Evolutionary conservation across 2,888 invertebrate species (phyloP).

Genomic region (Drosophila robusta): DNA sequence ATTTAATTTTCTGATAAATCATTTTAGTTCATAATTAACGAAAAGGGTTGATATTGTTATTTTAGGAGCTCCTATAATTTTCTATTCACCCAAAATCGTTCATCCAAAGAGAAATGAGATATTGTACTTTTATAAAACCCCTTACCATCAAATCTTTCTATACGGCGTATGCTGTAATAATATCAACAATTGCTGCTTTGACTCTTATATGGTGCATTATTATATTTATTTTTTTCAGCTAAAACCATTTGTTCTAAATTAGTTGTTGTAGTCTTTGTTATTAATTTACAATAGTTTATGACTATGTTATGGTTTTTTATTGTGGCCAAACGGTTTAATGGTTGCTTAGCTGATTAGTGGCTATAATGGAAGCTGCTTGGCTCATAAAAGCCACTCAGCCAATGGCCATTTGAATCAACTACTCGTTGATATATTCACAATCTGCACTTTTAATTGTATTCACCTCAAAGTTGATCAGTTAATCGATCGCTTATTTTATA

Average conservation of each 20-base stretch:
- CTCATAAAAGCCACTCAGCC: conserved; percentile 21
- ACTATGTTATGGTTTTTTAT: conserved; percentile 19
- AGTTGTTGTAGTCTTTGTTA: conserved; percentile 8
- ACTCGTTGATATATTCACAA: background rate
- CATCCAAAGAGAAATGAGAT: too few species aligned
- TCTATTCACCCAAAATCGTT: too few species aligned
- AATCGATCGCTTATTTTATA: background rate
- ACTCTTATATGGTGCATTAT: background rate
- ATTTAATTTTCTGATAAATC: too few species aligned
- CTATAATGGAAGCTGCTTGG: conserved; percentile 16
- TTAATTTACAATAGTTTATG: conserved; percentile 24
- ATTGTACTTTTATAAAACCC: too few species aligned
- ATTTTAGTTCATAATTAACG: too few species aligned
- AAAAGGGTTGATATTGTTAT: too few species aligned
- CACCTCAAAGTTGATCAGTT: background rate
- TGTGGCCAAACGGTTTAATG: conserved; percentile 29
- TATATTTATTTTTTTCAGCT: conserved; percentile 6
- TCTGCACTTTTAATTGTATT: background rate
- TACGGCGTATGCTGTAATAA: background rate
- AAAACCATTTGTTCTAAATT: conserved; percentile 39
- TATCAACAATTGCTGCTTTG: background rate
- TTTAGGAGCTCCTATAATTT: too few species aligned
- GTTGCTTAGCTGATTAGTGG: conserved; percentile 24
- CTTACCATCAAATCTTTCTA: too few species aligned
- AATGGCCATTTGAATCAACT: conserved; percentile 5